Base-by-base conservation (phyloP, 2,113 vertebrate genomes). In the Terrapene triunguis region DNA sequence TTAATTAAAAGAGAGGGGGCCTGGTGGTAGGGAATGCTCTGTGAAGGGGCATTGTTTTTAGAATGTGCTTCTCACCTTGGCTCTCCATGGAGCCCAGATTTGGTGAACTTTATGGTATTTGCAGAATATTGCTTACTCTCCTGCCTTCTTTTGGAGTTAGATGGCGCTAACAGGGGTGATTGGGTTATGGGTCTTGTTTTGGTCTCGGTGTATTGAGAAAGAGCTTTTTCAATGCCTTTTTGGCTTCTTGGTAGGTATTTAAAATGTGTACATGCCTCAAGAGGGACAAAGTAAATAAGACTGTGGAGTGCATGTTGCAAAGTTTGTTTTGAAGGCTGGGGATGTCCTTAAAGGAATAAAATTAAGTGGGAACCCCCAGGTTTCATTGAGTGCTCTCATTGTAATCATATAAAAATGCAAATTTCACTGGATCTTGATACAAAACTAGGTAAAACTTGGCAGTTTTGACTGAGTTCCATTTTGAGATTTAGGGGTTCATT, bases 61-160 rank as follows among this genome's bases (percentile, higher is more conserved):
- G 95, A 96, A 97, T 90, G 95, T 93, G 81, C 94, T 97, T 97
- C 95, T 94, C 94, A 96, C 96, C 91, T 94, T 96, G 93, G 21
- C 95, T 91, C 89, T 97, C 84, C 93, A 94, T 89, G 44, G 80
- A 1, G 0, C 89, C 85, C 90, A 82, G 81, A 82, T 95, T 91
- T 96, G 91, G 92, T 94, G 96, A 96, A 97, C 50, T 90, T 96
- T 89, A 94, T 90, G 96, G 65, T 85, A 80, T 96, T 97, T 96
- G 87, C 91, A 88, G 91, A 54, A 69, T 85, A 38, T 84, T 91
- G 96, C 96, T 93, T 96, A 94, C 83, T 93, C 85, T 44, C 93
- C 89, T 92, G 91, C 91, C 89, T 90, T 94, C 50, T 89, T 85
- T 88, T 69, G 88, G 84, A 96, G 90, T 89, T 76, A 93, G 74